Evolutionary conservation across 2,113 vertebrate genomes (phyloP), one percentile per base, ranked within the genome.

Genomic region (Gymnobelideus leadbeateri): DNA sequence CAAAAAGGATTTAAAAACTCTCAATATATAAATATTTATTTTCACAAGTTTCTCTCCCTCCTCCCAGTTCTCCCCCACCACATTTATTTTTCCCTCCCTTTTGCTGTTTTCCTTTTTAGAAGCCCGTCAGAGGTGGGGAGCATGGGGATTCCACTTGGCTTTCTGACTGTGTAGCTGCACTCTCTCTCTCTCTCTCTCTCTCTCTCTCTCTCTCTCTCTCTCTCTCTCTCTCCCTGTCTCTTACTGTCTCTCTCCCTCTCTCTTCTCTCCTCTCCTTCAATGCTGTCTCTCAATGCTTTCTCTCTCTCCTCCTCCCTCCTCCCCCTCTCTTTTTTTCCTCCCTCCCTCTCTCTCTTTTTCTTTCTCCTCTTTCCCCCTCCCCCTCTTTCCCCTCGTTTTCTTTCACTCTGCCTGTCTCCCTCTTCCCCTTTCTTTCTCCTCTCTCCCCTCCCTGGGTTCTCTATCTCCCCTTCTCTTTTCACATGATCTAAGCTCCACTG

Each of bases 1-100:
- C 98, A 97, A 96, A 97, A 95, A 92, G 92, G 96, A 95, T 96
- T 97, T 98, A 97, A 97, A 97, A 98, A 97, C 96, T 97, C 98
- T 97, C 96, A 92, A 91, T 94, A 0, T 98, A 98, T 98, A 98
- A 98, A 98, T 98, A 98, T 98, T 98, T 98, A 98, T 98, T 98
- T 98, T 96, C 91, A 94, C 97, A 97, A 94, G 96, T 94, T 25
- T 94, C 97, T 96, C 94, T 92, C 96, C 5, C 47, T 91, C 95
- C 89, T 51, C 52, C 55, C 3, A 8, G n/a, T 51, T 12, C 91
- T n/a, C 37, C 28, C 49, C 68, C 11, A 95, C 89, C 93, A 77
- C 50, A 93, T n/a, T 92, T 84, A 94, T 93, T 90, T 89, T 89
- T 51, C 55, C 93, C 77, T 11, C 90, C 55, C 31, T 93, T 47